Percentiles rank a stretch among this genome's conserved stretches.
These are phyloP conservation scores for Grapholita molesta DNA, from an alignment of 1,140 invertebrate species.

Conservation along the genomic window DNA sequence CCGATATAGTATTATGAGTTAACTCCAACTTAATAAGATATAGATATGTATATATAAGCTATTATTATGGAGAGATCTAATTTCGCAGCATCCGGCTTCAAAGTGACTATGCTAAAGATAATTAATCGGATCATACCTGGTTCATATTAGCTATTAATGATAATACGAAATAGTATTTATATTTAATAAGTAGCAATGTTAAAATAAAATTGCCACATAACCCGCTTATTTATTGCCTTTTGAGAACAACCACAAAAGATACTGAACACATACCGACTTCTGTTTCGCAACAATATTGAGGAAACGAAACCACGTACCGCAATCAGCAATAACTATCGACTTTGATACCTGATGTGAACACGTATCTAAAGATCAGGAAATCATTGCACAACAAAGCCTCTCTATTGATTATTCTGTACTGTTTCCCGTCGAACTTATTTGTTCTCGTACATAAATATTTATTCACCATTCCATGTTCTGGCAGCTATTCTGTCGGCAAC, in stretches of 20 bases:
- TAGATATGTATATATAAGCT: neutral
- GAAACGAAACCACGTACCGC: neutral
- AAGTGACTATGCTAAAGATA: too few relatives aligned
- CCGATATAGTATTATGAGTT: constrained; percentile 4
- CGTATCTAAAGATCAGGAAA: neutral
- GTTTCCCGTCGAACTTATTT: neutral
- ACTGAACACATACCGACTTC: neutral
- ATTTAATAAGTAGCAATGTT: too few relatives aligned
- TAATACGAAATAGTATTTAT: too few relatives aligned
- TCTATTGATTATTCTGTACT: neutral
- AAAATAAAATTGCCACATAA: neutral
- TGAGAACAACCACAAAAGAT: neutral
- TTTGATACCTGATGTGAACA: neutral
- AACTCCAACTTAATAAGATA: too few relatives aligned
- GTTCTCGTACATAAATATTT: neutral
- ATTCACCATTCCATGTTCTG: constrained; percentile 6
- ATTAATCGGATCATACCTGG: neutral
- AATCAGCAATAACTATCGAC: neutral
- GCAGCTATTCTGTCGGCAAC: neutral
- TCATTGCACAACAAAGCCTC: neutral
- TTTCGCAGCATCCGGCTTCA: constrained; percentile 4
- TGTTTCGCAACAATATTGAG: neutral
- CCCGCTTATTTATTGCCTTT: neutral
- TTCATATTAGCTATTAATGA: neutral
- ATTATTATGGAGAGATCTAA: constrained; percentile 4